These are phyloP conservation scores for Mellivora capensis DNA, from an alignment of 2,113 vertebrate genomes.

Conservation along the genomic window DNA sequence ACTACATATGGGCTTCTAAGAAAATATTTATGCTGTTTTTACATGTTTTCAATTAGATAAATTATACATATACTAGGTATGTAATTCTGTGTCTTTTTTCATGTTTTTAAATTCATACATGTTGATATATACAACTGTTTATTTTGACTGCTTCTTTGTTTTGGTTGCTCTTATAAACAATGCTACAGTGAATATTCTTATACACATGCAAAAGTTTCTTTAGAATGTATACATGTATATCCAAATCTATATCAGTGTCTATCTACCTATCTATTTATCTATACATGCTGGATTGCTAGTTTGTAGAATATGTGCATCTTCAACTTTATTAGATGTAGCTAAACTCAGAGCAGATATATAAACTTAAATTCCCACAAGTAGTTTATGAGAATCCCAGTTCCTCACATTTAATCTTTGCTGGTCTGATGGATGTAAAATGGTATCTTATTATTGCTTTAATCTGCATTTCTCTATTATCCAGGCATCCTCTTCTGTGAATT, in stretches of 20 bases:
- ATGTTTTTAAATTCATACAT: slow-evolving; percentile 13
- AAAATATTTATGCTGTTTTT: neutral
- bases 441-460: neutral
- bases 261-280: neutral
- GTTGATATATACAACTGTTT: neutral
- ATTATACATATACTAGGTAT: neutral
- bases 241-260: neutral
- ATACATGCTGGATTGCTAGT: neutral
- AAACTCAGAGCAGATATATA: neutral
- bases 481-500: neutral
- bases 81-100: slow-evolving; percentile 27
- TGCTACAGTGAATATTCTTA: neutral
- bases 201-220: neutral
- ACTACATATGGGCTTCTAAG: neutral
- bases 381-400: neutral
- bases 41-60: slow-evolving; percentile 9
- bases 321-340: neutral
- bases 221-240: neutral
- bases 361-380: neutral
- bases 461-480: slow-evolving; percentile 4
- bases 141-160: neutral
- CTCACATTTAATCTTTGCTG: neutral
- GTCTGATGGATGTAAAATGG: neutral
- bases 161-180: slow-evolving; percentile 28
- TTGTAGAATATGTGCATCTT: neutral